A percentile compares a stretch with the other conserved stretches of the same genome.
phyloP scores from a whole-genome alignment of 2,113 vertebrate species.

The Xenopus tropicalis region DNA sequence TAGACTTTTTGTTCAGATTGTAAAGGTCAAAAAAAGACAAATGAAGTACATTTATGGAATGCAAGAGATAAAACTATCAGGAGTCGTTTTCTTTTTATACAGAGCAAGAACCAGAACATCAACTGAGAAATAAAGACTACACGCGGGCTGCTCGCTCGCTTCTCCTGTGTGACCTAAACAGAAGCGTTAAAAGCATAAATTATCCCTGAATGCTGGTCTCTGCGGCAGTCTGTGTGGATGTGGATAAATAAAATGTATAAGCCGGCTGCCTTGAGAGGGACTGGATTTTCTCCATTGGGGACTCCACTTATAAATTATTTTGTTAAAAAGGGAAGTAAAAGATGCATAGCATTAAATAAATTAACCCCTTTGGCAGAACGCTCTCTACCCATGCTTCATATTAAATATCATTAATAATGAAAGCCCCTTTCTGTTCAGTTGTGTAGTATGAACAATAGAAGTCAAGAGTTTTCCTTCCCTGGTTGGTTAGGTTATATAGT shows the following conservation, averaged over 20 bases:
- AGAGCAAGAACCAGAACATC: conserved; percentile 24
- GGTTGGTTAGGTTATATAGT: too few relatives aligned
- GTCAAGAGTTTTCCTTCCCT: too few relatives aligned
- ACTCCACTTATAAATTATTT: conserved; percentile 42
- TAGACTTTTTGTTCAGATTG: too few relatives aligned
- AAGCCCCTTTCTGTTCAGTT: too few relatives aligned
- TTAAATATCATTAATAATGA: too few relatives aligned
- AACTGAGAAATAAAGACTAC: conserved; percentile 20
- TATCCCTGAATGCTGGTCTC: conserved; percentile 30
- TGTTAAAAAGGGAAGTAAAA: conserved; percentile 29
- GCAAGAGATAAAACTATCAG: conserved; percentile 11
- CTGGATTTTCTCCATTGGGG: conserved; percentile 21
- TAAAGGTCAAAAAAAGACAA: background rate
- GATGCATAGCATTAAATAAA: conserved; percentile 16
- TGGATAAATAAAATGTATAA: conserved; percentile 38
- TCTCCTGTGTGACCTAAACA: conserved; percentile 19
- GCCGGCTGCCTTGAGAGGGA: conserved; percentile 21
- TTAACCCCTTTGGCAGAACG: conserved; percentile 5
- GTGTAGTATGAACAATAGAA: too few relatives aligned
- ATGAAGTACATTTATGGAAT: background rate
- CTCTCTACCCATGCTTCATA: too few relatives aligned
- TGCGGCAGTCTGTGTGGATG: conserved; percentile 19
- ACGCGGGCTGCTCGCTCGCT: background rate
- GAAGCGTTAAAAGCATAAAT: conserved; percentile 39
- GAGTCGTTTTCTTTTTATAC: conserved; percentile 10